Percentiles rank a stretch among this genome's conserved stretches.
These are phyloP conservation scores for Pantala flavescens DNA, from an alignment of 1,140 invertebrate species.

Conservation along the genomic window DNA sequence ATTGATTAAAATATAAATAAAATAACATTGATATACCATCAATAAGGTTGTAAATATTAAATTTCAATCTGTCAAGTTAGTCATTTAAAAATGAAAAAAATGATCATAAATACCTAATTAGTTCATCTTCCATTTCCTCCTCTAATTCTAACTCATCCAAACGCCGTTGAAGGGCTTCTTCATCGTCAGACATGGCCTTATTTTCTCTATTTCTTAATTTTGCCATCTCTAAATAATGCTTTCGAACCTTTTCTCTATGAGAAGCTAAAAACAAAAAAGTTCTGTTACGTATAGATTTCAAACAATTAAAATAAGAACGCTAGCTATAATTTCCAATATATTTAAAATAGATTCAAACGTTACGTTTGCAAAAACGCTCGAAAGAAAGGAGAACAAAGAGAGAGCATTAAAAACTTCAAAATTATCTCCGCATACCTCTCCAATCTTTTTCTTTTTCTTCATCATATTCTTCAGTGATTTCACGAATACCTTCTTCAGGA, in stretches of 20 bases:
- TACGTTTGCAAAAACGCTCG: too few species aligned
- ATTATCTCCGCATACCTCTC: conserved; percentile 41
- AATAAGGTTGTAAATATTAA: too few species aligned
- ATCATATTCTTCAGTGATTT: conserved; percentile 44
- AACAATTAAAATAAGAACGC: too few species aligned
- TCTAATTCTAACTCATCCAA: conserved; percentile 43
- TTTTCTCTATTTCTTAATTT: conserved; percentile 31
- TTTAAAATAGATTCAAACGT: too few species aligned
- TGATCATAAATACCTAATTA: conserved; percentile 16
- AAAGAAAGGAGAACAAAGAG: too few species aligned
- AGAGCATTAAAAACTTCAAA: too few species aligned
- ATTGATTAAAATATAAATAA: too few species aligned
- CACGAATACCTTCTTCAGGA: conserved; percentile 30
- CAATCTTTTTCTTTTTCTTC: conserved; percentile 42
- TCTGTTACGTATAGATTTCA: neutral
- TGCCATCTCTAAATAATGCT: conserved; percentile 36
- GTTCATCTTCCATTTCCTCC: conserved; percentile 41
- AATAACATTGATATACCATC: too few species aligned
- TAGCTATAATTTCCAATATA: too few species aligned
- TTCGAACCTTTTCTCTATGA: conserved; percentile 40
- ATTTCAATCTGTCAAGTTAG: too few species aligned
- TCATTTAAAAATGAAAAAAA: too few species aligned
- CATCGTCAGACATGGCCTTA: conserved; percentile 30
- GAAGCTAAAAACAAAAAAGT: conserved; percentile 32
- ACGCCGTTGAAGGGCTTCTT: conserved; percentile 38